phyloP scores from a whole-genome alignment of 1,140 invertebrate genomes.

The Drosophila tristis region DNA sequence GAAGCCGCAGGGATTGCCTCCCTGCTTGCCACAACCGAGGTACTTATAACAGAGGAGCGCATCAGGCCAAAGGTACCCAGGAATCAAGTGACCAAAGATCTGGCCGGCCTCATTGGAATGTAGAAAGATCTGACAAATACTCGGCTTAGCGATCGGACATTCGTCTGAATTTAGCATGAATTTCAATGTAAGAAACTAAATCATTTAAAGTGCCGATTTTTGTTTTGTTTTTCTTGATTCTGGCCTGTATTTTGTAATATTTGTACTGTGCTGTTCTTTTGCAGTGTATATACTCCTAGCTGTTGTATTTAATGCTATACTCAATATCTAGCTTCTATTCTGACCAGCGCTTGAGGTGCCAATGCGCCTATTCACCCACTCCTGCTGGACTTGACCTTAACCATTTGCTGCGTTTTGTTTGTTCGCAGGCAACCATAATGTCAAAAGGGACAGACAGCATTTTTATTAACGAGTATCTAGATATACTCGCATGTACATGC shows the following conservation, averaged over 20 bases:
- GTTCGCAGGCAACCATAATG: constrained; percentile 37
- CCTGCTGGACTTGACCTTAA: constrained; percentile 65
- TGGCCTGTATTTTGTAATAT: too few relatives aligned
- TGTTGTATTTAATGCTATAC: too few relatives aligned
- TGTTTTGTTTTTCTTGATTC: too few relatives aligned
- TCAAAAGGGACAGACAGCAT: constrained; percentile 22
- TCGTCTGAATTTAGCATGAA: background rate
- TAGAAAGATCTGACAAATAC: constrained; percentile 3
- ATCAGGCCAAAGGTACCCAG: constrained; percentile 17
- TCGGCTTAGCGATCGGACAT: background rate
- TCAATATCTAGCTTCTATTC: too few relatives aligned
- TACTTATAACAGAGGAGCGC: constrained; percentile 31
- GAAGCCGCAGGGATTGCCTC: constrained; percentile 94
- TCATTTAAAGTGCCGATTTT: background rate
- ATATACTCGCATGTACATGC: constrained; percentile 19
- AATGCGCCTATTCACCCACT: background rate
- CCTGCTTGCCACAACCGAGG: constrained; percentile 91
- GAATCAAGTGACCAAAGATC: constrained; percentile 34
- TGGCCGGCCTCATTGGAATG: constrained; percentile 44
- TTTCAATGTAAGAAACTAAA: background rate
- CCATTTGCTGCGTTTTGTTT: constrained; percentile 57
- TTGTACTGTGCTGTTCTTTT: too few relatives aligned
- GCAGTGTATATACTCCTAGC: too few relatives aligned
- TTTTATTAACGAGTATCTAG: constrained; percentile 34
- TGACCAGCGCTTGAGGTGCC: too few relatives aligned